Conservation (phyloP, 2,113 vertebrate species). For the Pteruthius melanotis region DNA sequence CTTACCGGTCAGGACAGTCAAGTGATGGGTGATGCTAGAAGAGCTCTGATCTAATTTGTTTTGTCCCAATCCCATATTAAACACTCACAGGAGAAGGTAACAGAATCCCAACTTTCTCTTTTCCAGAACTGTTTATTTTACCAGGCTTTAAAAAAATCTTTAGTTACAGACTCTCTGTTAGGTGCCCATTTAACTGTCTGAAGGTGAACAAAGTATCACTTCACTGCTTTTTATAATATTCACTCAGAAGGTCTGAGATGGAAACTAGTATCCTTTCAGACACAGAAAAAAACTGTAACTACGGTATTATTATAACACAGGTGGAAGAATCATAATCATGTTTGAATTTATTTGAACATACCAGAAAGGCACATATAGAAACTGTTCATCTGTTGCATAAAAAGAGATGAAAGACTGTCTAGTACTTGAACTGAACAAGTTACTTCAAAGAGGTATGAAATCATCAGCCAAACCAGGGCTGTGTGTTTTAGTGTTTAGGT, state of each 20-base stretch:
- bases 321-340: neutral
- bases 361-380: neutral
- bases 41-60: neutral
- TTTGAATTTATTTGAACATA: neutral
- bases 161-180: neutral
- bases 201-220: neutral
- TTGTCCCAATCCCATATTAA: neutral
- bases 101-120: neutral
- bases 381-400: neutral
- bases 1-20: neutral
- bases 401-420: neutral
- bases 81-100: neutral
- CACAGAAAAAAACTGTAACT: neutral
- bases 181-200: neutral
- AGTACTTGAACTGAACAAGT: neutral
- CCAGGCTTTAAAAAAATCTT: neutral
- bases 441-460: neutral
- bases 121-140: neutral
- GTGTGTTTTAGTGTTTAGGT: neutral
- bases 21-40: neutral
- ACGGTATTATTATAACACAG: neutral
- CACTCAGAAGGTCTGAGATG: neutral
- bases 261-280: neutral
- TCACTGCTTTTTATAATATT: neutral
- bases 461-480: neutral